Evolutionary conservation across 2,888 invertebrate genomes (phyloP).

Genomic region (Icerya purchasi): DNA sequence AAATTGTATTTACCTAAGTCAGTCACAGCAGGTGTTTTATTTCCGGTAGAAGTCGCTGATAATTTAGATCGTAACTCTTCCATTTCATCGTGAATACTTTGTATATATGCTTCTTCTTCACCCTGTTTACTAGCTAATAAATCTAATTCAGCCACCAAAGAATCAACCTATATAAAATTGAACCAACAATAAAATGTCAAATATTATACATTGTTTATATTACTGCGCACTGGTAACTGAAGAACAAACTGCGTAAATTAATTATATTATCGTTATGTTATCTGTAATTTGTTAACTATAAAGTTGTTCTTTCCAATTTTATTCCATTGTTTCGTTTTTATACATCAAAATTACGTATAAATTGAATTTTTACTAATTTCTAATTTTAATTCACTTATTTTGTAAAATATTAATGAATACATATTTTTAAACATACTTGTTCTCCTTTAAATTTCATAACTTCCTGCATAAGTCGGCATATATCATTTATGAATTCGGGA

Average conservation of each 20-base stretch:
- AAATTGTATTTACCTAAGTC: neutral
- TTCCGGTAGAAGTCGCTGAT: neutral
- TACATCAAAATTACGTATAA: too few relatives aligned
- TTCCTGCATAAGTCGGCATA: conserved; percentile 41
- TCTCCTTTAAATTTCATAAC: conserved; percentile 44
- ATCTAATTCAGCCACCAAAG: conserved; percentile 30
- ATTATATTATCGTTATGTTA: too few relatives aligned
- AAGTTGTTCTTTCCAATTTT: too few relatives aligned
- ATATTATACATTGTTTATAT: too few relatives aligned
- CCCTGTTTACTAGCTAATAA: conserved; percentile 29
- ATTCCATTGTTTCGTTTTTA: too few relatives aligned
- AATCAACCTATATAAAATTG: conserved; percentile 27
- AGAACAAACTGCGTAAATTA: too few relatives aligned
- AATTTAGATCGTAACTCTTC: conserved; percentile 20
- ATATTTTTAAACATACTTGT: conserved; percentile 38
- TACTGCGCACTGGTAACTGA: too few relatives aligned
- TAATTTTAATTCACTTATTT: too few relatives aligned
- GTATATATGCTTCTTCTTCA: conserved; percentile 26
- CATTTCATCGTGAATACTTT: conserved; percentile 21
- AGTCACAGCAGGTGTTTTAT: neutral
- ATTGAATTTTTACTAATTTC: too few relatives aligned
- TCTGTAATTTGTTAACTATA: too few relatives aligned
- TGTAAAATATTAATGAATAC: too few relatives aligned
- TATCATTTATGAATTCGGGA: conserved; percentile 15
- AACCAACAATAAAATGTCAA: too few relatives aligned